Conservation (phyloP, 1,140 invertebrate species). For the Cataglyphis hispanica region DNA sequence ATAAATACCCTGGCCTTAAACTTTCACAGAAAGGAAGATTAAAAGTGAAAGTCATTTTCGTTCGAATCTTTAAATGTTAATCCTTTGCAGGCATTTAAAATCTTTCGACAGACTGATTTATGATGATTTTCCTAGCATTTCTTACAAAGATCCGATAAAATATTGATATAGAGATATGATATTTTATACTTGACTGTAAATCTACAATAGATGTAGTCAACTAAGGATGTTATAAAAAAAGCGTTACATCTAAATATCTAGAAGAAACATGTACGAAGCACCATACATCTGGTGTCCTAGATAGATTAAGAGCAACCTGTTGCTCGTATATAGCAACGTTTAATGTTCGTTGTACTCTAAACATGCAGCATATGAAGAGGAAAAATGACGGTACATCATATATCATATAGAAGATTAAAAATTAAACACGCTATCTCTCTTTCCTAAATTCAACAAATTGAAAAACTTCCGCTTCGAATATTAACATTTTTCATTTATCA, state of each 20-base stretch:
- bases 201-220: background rate
- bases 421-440: no score
- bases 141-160: no score
- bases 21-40: no score
- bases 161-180: background rate
- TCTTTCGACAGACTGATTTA: no score
- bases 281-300: constrained; percentile 44
- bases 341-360: background rate
- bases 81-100: no score
- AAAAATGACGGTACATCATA: background rate
- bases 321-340: constrained; percentile 16
- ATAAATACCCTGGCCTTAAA: no score
- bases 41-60: background rate
- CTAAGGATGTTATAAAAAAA: background rate
- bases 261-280: background rate
- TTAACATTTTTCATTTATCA: no score
- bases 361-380: background rate
- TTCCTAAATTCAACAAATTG: no score
- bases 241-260: background rate
- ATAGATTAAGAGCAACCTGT: constrained; percentile 62
- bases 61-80: background rate
- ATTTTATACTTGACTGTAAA: background rate
- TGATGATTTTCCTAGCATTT: no score
- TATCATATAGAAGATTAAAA: background rate
- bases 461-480: no score